phyloP scores from a whole-genome alignment of 2,797 vertebrate species.

The Momotus momota region DNA sequence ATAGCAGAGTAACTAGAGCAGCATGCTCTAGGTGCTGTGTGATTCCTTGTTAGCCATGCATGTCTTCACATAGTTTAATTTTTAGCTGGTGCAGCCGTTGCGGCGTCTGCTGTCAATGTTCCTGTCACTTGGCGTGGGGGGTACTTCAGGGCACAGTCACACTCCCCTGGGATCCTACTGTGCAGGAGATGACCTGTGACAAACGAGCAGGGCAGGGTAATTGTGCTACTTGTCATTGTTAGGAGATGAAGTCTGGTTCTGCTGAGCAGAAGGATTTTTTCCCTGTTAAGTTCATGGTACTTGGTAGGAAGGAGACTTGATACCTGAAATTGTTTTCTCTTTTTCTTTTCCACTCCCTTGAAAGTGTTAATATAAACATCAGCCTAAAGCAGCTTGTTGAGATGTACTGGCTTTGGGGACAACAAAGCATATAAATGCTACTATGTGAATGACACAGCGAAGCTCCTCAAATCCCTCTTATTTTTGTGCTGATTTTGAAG shows the following conservation, averaged over 20 bases:
- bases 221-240: neutral
- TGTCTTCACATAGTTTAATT: neutral
- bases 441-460: neutral
- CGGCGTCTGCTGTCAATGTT: neutral
- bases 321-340: neutral
- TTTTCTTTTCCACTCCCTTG: neutral
- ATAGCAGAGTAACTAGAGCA: neutral
- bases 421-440: neutral
- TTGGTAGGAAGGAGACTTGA: neutral
- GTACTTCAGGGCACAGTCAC: neutral
- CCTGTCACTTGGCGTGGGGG: fast-evolving
- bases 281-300: neutral
- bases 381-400: neutral
- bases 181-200: neutral
- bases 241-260: neutral
- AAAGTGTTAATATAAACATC: neutral
- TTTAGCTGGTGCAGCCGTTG: neutral
- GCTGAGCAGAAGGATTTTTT: neutral
- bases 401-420: neutral
- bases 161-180: neutral
- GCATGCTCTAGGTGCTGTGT: neutral
- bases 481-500: slow-evolving; percentile 35
- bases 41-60: neutral
- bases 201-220: neutral
- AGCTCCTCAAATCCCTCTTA: slow-evolving; percentile 8